Evolutionary conservation across 2,888 invertebrate species (phyloP).

Genomic region (Metallyticus violacea): DNA sequence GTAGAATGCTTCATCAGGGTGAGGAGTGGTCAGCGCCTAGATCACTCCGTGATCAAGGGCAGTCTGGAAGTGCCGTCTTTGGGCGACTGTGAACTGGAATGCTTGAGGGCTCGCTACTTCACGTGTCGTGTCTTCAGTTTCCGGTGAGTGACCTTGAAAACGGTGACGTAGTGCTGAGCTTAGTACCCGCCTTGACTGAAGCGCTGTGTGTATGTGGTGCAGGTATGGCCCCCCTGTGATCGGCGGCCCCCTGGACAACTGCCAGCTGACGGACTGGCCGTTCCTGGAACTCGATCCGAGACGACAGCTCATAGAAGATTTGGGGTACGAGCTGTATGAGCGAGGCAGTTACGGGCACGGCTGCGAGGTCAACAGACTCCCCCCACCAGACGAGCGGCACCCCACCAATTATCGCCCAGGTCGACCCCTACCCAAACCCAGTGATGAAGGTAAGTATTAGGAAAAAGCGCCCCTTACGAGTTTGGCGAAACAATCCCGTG

Average conservation of each 20-base stretch:
- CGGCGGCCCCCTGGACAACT: slow-evolving; percentile 68
- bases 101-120: slow-evolving; percentile 68
- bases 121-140: slow-evolving; percentile 79
- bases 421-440: slow-evolving; percentile 13
- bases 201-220: slow-evolving; percentile 4
- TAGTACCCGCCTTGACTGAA: background rate
- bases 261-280: slow-evolving; percentile 72
- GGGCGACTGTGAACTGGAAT: slow-evolving; percentile 78
- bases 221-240: slow-evolving; percentile 66
- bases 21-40: slow-evolving; percentile 68
- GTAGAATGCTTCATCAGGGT: slow-evolving; percentile 82
- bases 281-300: slow-evolving; percentile 62
- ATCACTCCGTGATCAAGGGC: slow-evolving; percentile 61
- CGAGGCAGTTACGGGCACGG: slow-evolving; percentile 79
- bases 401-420: background rate
- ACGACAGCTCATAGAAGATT: slow-evolving; percentile 56
- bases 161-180: background rate
- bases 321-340: slow-evolving; percentile 73
- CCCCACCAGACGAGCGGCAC: background rate
- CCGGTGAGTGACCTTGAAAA: slow-evolving; percentile 49
- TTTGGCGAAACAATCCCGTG: background rate
- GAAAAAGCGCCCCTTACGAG: too few species aligned
- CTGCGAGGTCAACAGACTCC: slow-evolving; percentile 64
- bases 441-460: slow-evolving; percentile 45
- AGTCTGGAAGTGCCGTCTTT: slow-evolving; percentile 65